Base-by-base conservation (phyloP, 2,888 invertebrate species). In the Drosophila picticornis region DNA sequence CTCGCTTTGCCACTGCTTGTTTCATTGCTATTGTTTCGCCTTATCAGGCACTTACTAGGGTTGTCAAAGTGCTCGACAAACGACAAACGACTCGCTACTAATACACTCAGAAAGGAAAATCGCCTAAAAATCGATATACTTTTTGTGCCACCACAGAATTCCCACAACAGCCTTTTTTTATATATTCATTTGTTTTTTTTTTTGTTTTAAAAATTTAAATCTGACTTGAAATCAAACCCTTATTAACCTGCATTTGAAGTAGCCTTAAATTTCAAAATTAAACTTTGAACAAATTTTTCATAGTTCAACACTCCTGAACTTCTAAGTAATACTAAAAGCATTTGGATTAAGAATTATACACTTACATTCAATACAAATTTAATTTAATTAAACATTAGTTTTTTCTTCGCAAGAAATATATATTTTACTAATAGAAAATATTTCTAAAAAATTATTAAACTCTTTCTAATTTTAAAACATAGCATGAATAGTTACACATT, bases 41-140 rank as follows among this genome's bases (percentile, higher is more conserved):
- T 83, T 83, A 83, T 83, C 89, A 68, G 74, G 9, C 34, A 27
- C 53, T 55, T 19, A 65, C 16, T 51, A 88, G 83, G 61, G 83
- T 83, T 83, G 83, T 57, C 83, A 64, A 62, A 48, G 71, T 32
- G 52, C 48, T 38, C 13, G 16, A 29, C 2, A 32, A 13, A 34
- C 13, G 16, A 29, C 2, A 32, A 13, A 34, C 10, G n/a, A 11
- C 4, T 27, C n/a, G 29, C 77, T 72, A 66, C 66, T 31, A 68
- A 63, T 72, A 46, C 46, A 46, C 46, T 25, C 25, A 46, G 46
- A 25, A 16, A 46, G 16, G 16, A 4, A 7, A 25, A 16, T 0
- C 1, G 2, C 7, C 4, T 16, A 4, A 25, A 16, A 25, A 22
- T 25, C 22, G 16, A 16, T 16, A 2, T 7, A 7, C 6, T 46